Evolutionary conservation across 1,140 invertebrate species (phyloP).

Genomic region (Scaptomyza hsui): DNA sequence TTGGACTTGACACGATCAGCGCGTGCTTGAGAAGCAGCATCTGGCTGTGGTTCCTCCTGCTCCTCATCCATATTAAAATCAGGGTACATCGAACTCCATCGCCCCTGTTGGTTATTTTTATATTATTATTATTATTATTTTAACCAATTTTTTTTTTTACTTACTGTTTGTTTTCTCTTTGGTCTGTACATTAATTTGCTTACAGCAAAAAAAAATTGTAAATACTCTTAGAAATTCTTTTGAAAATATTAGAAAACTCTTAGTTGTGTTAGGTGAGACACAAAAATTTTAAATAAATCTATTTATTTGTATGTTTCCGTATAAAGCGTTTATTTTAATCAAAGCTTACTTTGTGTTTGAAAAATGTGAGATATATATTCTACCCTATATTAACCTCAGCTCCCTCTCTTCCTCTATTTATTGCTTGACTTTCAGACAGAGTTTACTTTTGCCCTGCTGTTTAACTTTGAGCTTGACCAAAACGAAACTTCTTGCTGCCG

Average conservation of each 20-base stretch:
- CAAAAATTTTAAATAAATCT: not conserved
- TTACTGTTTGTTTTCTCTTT: not conserved
- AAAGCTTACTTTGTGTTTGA: not conserved
- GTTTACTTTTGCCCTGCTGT: conserved; percentile 56
- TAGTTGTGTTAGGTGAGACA: not conserved
- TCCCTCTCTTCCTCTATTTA: not conserved
- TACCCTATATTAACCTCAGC: not conserved
- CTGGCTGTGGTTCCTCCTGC: not conserved
- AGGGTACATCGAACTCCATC: no score
- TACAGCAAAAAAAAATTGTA: not conserved
- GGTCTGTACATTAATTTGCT: no score
- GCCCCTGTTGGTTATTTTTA: no score
- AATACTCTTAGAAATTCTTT: not conserved
- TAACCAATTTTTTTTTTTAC: not conserved
- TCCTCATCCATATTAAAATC: not conserved
- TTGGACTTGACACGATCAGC: not conserved
- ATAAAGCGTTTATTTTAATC: no score
- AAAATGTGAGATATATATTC: no score
- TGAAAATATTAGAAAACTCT: not conserved
- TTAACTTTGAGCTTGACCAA: conserved; percentile 68
- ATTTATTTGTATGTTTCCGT: not conserved
- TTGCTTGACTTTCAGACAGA: conserved; percentile 49
- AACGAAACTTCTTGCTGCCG: conserved; percentile 31
- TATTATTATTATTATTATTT: not conserved
- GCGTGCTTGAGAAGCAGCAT: no score